phyloP scores from a whole-genome alignment of 2,888 invertebrate genomes.

The Pristionchus entomophagus region DNA sequence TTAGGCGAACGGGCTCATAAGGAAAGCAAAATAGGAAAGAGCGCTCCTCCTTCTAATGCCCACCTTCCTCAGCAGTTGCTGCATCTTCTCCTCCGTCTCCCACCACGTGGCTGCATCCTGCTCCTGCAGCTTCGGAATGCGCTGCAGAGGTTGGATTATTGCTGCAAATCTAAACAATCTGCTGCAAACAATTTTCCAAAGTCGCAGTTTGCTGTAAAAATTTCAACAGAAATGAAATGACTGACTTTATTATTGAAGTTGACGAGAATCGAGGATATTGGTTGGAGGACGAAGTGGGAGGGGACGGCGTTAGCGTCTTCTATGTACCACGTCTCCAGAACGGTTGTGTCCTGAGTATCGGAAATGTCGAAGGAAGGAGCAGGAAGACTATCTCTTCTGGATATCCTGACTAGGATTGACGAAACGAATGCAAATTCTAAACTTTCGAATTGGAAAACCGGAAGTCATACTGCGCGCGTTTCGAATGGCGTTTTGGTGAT shows the following conservation, averaged over 20 bases:
- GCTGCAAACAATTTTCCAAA: conserved; percentile 61
- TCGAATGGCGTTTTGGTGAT: no score
- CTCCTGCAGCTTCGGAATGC: conserved; percentile 93
- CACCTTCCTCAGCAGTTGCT: conserved; percentile 90
- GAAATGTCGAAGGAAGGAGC: not conserved
- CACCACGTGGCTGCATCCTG: conserved; percentile 98
- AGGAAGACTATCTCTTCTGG: not conserved
- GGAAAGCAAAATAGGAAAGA: no score
- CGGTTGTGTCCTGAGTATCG: conserved; percentile 55
- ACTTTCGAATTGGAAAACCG: no score
- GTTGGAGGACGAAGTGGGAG: conserved; percentile 92
- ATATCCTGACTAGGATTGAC: no score
- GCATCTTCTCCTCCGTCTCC: conserved; percentile 95
- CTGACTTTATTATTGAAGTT: conserved; percentile 98
- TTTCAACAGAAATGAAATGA: conserved; percentile 74
- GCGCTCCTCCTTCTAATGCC: no score
- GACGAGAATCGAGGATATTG: conserved; percentile 94
- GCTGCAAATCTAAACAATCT: not conserved
- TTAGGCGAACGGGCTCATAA: no score
- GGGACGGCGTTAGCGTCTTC: conserved; percentile 97
- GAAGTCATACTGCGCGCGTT: no score
- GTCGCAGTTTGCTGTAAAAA: no score
- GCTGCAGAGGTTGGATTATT: conserved; percentile 79
- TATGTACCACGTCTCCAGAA: conserved; percentile 81
- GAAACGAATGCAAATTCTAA: no score